Conservation (phyloP, 2,888 invertebrate genomes). For the Hirudinaria manillensis region DNA sequence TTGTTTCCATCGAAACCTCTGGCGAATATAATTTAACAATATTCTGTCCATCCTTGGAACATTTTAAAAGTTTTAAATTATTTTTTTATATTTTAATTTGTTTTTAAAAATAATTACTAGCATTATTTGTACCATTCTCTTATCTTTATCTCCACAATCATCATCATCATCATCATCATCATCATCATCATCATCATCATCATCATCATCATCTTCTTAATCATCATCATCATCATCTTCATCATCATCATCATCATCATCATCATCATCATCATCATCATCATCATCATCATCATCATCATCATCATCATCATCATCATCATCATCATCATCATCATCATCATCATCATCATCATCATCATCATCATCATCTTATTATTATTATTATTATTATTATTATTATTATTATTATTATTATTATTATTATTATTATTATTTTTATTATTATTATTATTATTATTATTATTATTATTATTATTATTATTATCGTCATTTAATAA, state of each 20-base stretch:
- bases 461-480: too few relatives aligned
- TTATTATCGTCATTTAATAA: too few relatives aligned
- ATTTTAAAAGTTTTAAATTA: too few relatives aligned
- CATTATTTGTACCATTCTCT: neutral
- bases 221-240: constrained; percentile 14
- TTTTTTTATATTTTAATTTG: too few relatives aligned
- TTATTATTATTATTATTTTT: too few relatives aligned
- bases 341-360: constrained; percentile 1
- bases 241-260: constrained; percentile 17
- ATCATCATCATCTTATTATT: neutral
- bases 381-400: too few relatives aligned
- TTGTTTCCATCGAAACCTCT: too few relatives aligned
- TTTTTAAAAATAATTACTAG: neutral
- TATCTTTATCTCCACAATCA: neutral
- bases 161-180: constrained; percentile 2
- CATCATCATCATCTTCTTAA: constrained; percentile 19
- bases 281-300: constrained; percentile 24
- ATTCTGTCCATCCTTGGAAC: too few relatives aligned
- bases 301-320: constrained; percentile 10
- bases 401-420: too few relatives aligned
- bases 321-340: constrained; percentile 21
- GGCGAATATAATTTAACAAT: too few relatives aligned
- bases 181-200: constrained; percentile 14
- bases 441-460: too few relatives aligned
- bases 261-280: constrained; percentile 24